A percentile compares a stretch with the other conserved stretches of the same genome.
These are phyloP conservation scores for Pyrrhia umbra DNA, from an alignment of 2,888 invertebrate genomes.

Conservation along the genomic window DNA sequence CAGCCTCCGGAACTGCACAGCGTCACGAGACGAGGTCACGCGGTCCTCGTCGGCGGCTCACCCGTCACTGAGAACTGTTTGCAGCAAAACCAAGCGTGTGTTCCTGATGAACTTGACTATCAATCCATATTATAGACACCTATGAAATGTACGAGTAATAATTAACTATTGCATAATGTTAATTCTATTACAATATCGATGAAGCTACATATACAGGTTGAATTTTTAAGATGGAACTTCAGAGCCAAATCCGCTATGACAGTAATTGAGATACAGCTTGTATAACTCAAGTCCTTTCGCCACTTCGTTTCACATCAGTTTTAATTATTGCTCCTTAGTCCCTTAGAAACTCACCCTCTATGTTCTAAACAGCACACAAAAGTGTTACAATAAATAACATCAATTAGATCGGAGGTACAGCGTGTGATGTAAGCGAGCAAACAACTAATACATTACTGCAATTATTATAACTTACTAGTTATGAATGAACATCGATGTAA, in stretches of 20 bases:
- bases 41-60: neutral
- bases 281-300: neutral
- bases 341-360: neutral
- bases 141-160: conserved; percentile 23
- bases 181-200: conserved; percentile 35
- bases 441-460: conserved; percentile 1
- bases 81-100: conserved; percentile 22
- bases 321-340: neutral
- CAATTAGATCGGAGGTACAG: conserved; percentile 1
- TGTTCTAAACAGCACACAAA: conserved; percentile 35
- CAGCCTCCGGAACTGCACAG: neutral
- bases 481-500: conserved; percentile 18
- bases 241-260: neutral
- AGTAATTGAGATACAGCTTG: neutral
- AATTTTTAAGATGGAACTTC: conserved; percentile 1
- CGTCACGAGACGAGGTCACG: neutral
- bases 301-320: neutral
- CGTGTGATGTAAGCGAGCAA: neutral
- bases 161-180: conserved; percentile 32
- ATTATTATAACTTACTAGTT: conserved; percentile 22
- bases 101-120: conserved; percentile 23
- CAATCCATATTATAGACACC: conserved; percentile 30
- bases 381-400: conserved; percentile 22
- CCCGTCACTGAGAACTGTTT: conserved; percentile 2
- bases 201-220: conserved; percentile 26